Base-by-base conservation (phyloP, 2,113 vertebrate species). In the Catharus minimus region DNA sequence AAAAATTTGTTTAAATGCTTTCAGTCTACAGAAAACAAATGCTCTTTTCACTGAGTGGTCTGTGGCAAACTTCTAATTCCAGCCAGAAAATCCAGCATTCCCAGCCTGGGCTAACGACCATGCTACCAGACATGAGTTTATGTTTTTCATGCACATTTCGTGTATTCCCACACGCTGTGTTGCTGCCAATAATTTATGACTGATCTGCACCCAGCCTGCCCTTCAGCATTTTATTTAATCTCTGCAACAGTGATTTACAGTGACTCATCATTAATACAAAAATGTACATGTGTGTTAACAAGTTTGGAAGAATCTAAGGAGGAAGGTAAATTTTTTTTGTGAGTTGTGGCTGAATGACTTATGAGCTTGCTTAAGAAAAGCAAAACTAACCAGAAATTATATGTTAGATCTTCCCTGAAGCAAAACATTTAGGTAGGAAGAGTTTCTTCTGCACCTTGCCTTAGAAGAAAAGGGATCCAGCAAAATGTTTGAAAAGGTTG, bases 151-250 rank as follows among this genome's bases (percentile, higher is more conserved):
- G 97, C 96, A 98, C 97, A 98, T 96, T 96, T 96, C 96, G 93
- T 96, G 91, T 96, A 96, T 97, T 98, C 98, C 97, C 97, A 97
- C 97, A 98, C 91, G 98, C 95, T 96, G 97, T 98, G 97, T 97
- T 97, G 96, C 97, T 98, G 98, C 98, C 98, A 99, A 98, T 99
- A 98, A 99, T 99, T 99, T 98, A 98, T 98, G 98, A 98, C 98
- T 98, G 98, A 98, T 98, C 98, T 97, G 97, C 96, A 97, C 98
- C 98, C 98, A 97, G 95, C 96, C 96, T 97, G 97, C 98, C 98
- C 98, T 98, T 99, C 98, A 98, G 98, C 98, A 98, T 98, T 99
- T 98, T 97, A 98, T 98, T 98, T 98, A 98, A 98, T 98, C 98
- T 98, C 97, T 97, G 96, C 97, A 97, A 97, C 97, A 96, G 94